Percentiles rank a stretch among this genome's conserved stretches.
These are phyloP conservation scores for Colletes gigas DNA, from an alignment of 1,140 invertebrate genomes.

Conservation along the genomic window DNA sequence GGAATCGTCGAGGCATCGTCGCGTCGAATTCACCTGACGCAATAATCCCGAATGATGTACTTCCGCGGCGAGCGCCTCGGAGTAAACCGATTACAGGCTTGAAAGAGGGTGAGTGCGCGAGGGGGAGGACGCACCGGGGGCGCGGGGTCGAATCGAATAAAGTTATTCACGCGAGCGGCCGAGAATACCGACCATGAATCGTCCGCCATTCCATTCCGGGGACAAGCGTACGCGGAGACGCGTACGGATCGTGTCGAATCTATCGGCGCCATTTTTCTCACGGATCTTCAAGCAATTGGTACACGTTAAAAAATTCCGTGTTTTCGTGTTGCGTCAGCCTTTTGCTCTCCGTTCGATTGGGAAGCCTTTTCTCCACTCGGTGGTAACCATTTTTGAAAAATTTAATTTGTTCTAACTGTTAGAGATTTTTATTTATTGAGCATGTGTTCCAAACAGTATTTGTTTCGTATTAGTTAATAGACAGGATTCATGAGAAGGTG, in stretches of 20 bases:
- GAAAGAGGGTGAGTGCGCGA: slow-evolving; percentile 6
- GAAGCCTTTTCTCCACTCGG: too few species aligned
- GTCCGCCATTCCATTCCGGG: slow-evolving; percentile 30
- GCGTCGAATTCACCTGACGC: slow-evolving; percentile 50
- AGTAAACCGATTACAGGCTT: slow-evolving; percentile 62
- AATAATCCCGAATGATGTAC: slow-evolving; percentile 63
- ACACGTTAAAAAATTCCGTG: too few species aligned
- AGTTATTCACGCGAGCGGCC: slow-evolving; percentile 51
- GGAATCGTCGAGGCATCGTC: too few species aligned
- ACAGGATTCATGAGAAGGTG: too few species aligned
- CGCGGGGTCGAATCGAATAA: slow-evolving; percentile 43
- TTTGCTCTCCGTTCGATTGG: too few species aligned
- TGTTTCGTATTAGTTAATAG: too few species aligned
- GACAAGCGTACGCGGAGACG: background rate
- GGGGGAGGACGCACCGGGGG: background rate
- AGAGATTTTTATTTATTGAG: too few species aligned
- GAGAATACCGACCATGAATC: slow-evolving; percentile 41
- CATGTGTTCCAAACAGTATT: too few species aligned
- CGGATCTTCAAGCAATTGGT: too few species aligned
- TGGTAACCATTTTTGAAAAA: too few species aligned
- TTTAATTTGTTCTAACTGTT: too few species aligned
- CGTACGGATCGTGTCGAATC: background rate
- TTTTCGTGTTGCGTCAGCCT: too few species aligned
- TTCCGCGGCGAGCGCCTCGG: slow-evolving; percentile 47
- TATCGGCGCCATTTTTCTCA: background rate